phyloP scores from a whole-genome alignment of 2,888 invertebrate species.

The Drosophila helvetica region DNA sequence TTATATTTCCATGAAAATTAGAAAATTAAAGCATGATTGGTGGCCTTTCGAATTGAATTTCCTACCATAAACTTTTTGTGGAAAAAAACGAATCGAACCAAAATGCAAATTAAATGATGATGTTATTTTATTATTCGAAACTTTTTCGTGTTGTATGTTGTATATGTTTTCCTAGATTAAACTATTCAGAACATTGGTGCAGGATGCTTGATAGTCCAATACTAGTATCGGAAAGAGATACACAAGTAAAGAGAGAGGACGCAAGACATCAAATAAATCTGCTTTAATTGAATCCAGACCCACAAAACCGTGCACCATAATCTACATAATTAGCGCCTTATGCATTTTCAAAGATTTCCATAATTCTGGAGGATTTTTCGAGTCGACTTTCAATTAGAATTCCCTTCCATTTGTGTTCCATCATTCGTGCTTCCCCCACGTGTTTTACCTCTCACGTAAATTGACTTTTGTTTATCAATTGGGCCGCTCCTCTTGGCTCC shows the following conservation, averaged over 20 bases:
- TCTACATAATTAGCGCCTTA: neutral
- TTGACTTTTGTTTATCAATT: constrained; percentile 29
- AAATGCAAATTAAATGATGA: neutral
- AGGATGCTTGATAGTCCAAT: too few species aligned
- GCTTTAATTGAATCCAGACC: neutral
- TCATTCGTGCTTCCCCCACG: neutral
- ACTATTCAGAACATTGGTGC: neutral
- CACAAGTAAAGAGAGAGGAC: too few species aligned
- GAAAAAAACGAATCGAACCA: neutral
- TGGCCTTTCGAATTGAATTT: neutral
- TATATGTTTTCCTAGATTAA: neutral
- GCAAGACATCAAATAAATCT: neutral
- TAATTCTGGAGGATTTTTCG: neutral
- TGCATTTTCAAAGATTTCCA: too few species aligned
- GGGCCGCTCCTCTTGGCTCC: neutral
- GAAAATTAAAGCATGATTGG: too few species aligned
- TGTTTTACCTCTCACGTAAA: constrained; percentile 18
- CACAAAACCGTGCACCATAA: neutral
- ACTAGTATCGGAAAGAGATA: too few species aligned
- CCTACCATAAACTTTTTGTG: neutral
- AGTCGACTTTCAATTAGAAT: constrained; percentile 22
- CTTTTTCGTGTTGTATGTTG: neutral
- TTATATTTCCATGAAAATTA: too few species aligned
- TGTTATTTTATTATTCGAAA: neutral
- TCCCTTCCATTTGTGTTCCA: too few species aligned